A percentile compares a stretch with the other conserved stretches of the same genome.
Evolutionary conservation across 1,140 invertebrate species (phyloP).

Genomic region (Drosophila grimshawi): DNA sequence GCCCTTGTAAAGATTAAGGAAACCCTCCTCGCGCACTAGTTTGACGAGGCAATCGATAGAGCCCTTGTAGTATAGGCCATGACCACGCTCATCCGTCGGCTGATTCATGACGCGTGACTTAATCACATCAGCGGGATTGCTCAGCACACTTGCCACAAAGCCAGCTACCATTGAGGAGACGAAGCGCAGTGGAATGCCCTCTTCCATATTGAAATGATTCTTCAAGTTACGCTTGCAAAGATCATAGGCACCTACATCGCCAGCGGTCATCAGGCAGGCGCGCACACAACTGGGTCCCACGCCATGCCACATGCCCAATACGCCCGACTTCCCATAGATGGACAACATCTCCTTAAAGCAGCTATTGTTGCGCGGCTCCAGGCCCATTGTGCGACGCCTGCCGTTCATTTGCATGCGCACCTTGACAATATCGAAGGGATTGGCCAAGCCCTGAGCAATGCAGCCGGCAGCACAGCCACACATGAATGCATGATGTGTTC

Average conservation of each 20-base stretch:
- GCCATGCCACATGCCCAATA: conserved; percentile 43
- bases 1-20: conserved; percentile 49
- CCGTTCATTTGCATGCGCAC: conserved; percentile 61
- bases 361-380: conserved; percentile 20
- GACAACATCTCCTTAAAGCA: conserved; percentile 10
- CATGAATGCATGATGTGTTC: conserved; percentile 9
- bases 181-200: conserved; percentile 38
- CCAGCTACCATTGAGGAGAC: conserved; percentile 55
- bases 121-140: conserved; percentile 60
- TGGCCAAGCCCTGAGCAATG: conserved; percentile 50
- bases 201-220: conserved; percentile 24
- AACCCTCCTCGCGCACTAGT: conserved; percentile 48
- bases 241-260: conserved; percentile 65
- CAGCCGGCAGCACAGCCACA: conserved; percentile 48
- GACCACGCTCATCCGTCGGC: conserved; percentile 26
- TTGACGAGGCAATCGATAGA: conserved; percentile 35
- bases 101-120: conserved; percentile 65
- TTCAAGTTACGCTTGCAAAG: conserved; percentile 56
- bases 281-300: conserved; percentile 50
- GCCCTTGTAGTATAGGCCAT: conserved; percentile 33
- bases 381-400: conserved; percentile 4
- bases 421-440: conserved; percentile 64
- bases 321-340: conserved; percentile 36
- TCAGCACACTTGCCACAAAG: conserved; percentile 47
- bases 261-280: conserved; percentile 58